Evolutionary conservation across 1,140 invertebrate species (phyloP), one percentile per base, ranked within the genome.

Genomic region (Planococcus citri): DNA sequence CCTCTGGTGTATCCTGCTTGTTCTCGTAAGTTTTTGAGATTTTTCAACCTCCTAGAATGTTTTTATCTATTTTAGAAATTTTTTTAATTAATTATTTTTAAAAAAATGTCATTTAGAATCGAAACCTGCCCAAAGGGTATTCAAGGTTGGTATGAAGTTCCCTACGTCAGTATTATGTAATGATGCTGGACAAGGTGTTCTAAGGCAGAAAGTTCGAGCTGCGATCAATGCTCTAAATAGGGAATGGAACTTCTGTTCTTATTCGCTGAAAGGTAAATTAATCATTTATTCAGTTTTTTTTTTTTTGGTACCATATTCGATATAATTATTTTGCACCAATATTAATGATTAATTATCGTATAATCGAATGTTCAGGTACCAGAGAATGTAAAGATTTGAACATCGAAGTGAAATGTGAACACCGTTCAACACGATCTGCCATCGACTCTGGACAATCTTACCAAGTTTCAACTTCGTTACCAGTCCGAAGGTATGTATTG

Each of bases 171-270:
- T 95, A 0, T 84, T 95, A 1, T 96, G 94, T 77, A 95, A 95
- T 74, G 91, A 94, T 78, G 92, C 93, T 33, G 94, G 93, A 3
- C 92, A 95, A 78, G 91, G 88, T 68, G 93, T 96, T 1, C 80
- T 96, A 0, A 85, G 90, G 71, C 90, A 94, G 74, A 90, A 90
- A 77, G 91, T 95, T 1, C 84, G 88, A 73, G 87, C 88, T 74
- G 91, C 92, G 20, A 88, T 96, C 24, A 91, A 94, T 73, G 87
- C 91, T 38, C 81, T 95, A 20, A 95, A 96, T 75, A 84, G 91
- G 74, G 90, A 94, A 73, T 95, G 92, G 93, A 93, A 92, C 80
- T 91, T 95, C 85, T 95, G 92, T 76, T 91, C 91, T 0, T 92
- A 91, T 74, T 88, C 88, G 73, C 83, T 87, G n/a, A 88, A 92